Evolutionary conservation across 2,888 invertebrate genomes (phyloP).

Genomic region (Pasiphila rectangulata): DNA sequence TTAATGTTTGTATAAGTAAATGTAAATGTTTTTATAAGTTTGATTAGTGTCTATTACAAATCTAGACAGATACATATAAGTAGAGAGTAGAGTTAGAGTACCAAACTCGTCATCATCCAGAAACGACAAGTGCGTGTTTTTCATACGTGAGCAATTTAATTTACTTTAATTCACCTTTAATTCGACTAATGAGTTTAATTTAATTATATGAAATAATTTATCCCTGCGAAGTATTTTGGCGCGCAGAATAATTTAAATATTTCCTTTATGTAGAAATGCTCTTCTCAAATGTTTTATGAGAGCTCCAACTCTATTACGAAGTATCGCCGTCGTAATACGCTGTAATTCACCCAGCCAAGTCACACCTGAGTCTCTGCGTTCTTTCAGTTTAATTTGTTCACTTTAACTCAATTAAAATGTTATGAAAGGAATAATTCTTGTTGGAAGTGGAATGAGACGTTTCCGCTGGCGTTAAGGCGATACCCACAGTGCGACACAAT

Average conservation of each 20-base stretch:
- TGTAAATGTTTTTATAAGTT: too few relatives aligned
- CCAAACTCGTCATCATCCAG: too few relatives aligned
- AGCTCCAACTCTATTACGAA: conserved; percentile 36
- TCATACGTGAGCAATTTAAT: too few relatives aligned
- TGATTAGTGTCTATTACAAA: too few relatives aligned
- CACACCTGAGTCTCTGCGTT: conserved; percentile 31
- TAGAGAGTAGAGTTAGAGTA: too few relatives aligned
- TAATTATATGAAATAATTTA: too few relatives aligned
- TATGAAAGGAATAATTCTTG: conserved; percentile 16
- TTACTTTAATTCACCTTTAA: too few relatives aligned
- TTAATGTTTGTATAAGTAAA: conserved; percentile 2
- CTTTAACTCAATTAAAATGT: conserved; percentile 31
- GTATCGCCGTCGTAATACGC: conserved; percentile 40
- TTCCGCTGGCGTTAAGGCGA: background rate
- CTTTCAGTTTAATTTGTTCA: conserved; percentile 31
- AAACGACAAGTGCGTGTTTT: too few relatives aligned
- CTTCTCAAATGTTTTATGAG: conserved; percentile 37
- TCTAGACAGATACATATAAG: too few relatives aligned
- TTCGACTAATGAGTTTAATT: too few relatives aligned
- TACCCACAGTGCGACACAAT: too few relatives aligned
- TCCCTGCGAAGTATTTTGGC: too few relatives aligned
- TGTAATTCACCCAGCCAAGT: conserved; percentile 40
- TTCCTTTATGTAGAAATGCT: conserved; percentile 19
- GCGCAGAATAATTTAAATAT: conserved; percentile 12
- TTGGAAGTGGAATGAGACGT: conserved; percentile 2